Evolutionary conservation across 2,113 vertebrate genomes (phyloP).

Genomic region (Podocnemis expansa): DNA sequence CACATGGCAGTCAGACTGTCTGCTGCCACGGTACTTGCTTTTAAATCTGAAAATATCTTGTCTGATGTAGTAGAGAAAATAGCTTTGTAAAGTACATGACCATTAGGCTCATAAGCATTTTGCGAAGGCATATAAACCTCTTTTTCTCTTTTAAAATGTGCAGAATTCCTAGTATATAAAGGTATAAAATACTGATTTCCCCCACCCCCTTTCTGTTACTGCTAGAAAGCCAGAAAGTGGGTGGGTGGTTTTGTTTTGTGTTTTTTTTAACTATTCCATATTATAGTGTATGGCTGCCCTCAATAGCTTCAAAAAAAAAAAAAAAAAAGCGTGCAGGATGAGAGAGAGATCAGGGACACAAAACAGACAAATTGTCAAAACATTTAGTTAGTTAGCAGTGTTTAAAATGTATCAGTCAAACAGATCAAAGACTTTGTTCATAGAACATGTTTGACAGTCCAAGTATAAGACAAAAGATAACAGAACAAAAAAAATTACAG

Average conservation of each 20-base stretch:
- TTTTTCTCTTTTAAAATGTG: constrained; percentile 57
- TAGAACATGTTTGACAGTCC: constrained; percentile 31
- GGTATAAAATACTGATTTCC: constrained; percentile 37
- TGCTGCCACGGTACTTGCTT: background rate
- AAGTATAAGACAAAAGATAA: constrained; percentile 53
- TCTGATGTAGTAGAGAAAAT: constrained; percentile 40
- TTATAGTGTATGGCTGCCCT: constrained; percentile 12
- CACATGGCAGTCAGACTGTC: background rate
- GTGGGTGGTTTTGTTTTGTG: no score
- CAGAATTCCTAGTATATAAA: constrained; percentile 43
- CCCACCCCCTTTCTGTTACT: background rate
- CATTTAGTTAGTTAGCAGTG: constrained; percentile 18
- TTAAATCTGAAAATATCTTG: constrained; percentile 34
- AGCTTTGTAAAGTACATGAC: constrained; percentile 15
- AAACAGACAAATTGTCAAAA: constrained; percentile 67
- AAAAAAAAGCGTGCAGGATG: constrained; percentile 2
- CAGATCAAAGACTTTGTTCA: constrained; percentile 45
- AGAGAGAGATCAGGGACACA: constrained; percentile 57
- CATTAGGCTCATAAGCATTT: constrained; percentile 44
- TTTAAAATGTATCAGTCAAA: constrained; percentile 56
- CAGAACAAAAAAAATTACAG: constrained; percentile 53
- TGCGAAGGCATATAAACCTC: constrained; percentile 47
- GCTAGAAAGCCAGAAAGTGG: background rate
- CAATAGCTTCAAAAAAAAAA: background rate
- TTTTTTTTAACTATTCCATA: background rate